Evolutionary conservation across 2,888 invertebrate genomes (phyloP), one percentile per base, ranked within the genome.

Genomic region (Pandemis corylana): DNA sequence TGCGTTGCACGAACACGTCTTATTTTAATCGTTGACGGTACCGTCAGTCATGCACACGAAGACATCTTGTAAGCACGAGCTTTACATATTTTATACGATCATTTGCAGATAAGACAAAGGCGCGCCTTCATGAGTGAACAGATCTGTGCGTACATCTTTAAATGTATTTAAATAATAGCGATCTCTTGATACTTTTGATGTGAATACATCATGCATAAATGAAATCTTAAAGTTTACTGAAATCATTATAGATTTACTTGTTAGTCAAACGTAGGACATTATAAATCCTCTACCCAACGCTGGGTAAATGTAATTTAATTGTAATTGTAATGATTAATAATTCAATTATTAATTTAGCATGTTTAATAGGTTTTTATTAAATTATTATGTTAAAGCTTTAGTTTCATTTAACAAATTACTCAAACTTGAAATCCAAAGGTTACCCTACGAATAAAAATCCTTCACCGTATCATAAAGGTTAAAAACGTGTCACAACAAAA

Each of bases 361-460:
- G 59, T 28, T 59, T 28, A 59, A 28, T 28, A 28, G 12, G 7
- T 56, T 59, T 4, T 28, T 59, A 59, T 28, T 59, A 59, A 59
- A 59, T 59, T 59, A 59, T 59, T 59, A 59, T 59, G 20, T 59
- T 59, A 7, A 59, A 59, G 6, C 13, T 59, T 59, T 59, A 59
- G 20, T 59, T 59, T 59, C 6, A 59, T 59, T 59, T 28, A 28
- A n/a, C 5, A n/a, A 51, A 51, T n/a, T 6, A 13, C 49, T n/a
- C 13, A 49, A 13, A 49, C 46, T 49, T 49, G 46, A 12, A 51
- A 51, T n/a, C 49, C 4, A 5, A 51, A n/a, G 44, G 44, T 44
- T 44, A 9, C 44, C 44, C 7, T n/a, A n/a, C n/a, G n/a, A 7
- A 44, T 44, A 0, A 7, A 20, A 15, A 53, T n/a, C n/a, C 28